A percentile compares a stretch with the other conserved stretches of the same genome.
Evolutionary conservation across 2,888 invertebrate species (phyloP).

Genomic region (Melinaea marsaeus): DNA sequence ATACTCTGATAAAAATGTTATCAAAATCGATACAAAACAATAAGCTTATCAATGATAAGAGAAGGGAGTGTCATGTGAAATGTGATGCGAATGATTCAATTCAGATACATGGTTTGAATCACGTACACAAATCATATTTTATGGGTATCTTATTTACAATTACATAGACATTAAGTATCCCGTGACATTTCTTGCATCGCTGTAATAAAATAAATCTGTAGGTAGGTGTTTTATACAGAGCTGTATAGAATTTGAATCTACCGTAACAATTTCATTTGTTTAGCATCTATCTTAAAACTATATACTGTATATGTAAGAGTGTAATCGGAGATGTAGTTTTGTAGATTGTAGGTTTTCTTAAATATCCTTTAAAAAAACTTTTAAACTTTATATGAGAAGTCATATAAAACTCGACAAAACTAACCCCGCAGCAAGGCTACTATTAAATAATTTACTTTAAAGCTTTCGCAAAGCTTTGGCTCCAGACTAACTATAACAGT

Average conservation of each 20-base stretch:
- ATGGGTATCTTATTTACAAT: too few species aligned
- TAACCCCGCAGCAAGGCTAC: neutral
- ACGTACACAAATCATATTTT: conserved; percentile 29
- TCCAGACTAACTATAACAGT: neutral
- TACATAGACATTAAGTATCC: too few species aligned
- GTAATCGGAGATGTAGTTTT: too few species aligned
- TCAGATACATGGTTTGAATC: conserved; percentile 29
- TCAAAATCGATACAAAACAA: conserved; percentile 27
- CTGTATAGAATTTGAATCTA: too few species aligned
- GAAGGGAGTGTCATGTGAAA: conserved; percentile 26
- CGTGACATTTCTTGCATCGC: too few species aligned
- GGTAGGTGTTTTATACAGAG: too few species aligned
- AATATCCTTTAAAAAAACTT: neutral
- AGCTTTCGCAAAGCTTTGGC: neutral
- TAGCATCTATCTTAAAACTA: too few species aligned
- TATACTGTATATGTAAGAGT: too few species aligned
- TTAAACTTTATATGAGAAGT: neutral
- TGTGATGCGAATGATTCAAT: conserved; percentile 20
- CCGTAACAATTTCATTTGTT: too few species aligned
- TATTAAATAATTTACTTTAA: conserved; percentile 7
- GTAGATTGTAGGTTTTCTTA: neutral
- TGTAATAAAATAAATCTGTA: too few species aligned
- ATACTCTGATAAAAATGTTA: conserved; percentile 14
- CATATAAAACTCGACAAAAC: conserved; percentile 1
- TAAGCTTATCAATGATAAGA: conserved; percentile 25